Base-by-base conservation (phyloP, 2,113 vertebrate genomes). In the Aviceda subcristata region DNA sequence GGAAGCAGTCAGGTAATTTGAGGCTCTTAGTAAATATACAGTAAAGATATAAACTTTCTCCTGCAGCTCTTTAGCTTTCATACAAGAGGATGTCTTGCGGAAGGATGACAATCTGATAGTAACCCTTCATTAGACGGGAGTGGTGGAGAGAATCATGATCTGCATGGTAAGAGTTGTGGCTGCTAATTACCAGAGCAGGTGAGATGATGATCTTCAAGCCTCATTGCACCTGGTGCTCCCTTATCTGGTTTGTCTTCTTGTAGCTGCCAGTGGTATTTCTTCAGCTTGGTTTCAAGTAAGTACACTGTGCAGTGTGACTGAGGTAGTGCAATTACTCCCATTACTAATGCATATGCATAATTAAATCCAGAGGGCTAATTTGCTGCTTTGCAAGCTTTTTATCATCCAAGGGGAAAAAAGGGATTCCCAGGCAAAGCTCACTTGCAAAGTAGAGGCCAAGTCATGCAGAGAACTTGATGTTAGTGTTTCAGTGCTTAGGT, bases 311-410 rank as follows among this genome's bases (percentile, higher is more conserved):
- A 59, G 56, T 32, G 48, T 82, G 57, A 43, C 51, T 39, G 36
- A 94, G 64, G 55, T n/a, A 45, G 64, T 71, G 63, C 72, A 74
- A 56, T 86, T 92, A n/a, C 45, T 66, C 13, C 57, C 29, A 34
- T 79, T 94, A 76, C 57, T 73, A 68, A 80, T 92, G 53, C 26
- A 73, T 48, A 32, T n/a, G 39, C 66, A 51, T 87, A 92, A 94
- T 96, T 94, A 93, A 93, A 92, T 94, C 57, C 50, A 68, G 66
- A 89, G 48, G 36, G 56, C 34, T 93, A 43, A 75, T 93, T 85
- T 78, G 45, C 66, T 93, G 39, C 36, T 85, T 95, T 82, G 62
- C 45, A 95, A 81, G 74, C 24, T 92, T 91, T 86, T 91, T 85
- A 85, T 87, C 77, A 73, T 78, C 62, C 21, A 20, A 77, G 64